A percentile compares a stretch with the other conserved stretches of the same genome.
Evolutionary conservation across 2,113 vertebrate genomes (phyloP).

Genomic region (Oncorhynchus clarkii): DNA sequence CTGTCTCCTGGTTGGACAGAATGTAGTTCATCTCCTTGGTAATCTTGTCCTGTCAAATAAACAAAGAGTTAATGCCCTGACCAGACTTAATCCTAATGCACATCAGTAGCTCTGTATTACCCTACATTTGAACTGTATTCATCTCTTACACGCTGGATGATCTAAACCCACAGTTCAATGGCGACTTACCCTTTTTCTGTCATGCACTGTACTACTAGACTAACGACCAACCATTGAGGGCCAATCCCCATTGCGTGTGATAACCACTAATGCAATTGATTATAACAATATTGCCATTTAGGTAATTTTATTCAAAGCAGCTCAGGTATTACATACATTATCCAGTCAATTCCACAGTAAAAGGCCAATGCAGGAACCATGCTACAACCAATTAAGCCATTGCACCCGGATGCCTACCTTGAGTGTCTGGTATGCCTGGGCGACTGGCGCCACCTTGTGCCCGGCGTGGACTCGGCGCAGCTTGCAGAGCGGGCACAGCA

Average conservation of each 20-base stretch:
- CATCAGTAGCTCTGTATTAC: constrained; percentile 1
- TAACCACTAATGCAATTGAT: no score
- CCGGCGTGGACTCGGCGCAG: constrained; percentile 86
- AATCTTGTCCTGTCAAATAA: constrained; percentile 85
- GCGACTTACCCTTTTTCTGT: neutral
- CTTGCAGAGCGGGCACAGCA: constrained; percentile 92
- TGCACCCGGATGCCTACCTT: constrained; percentile 72
- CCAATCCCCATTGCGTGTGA: no score
- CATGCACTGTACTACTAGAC: neutral
- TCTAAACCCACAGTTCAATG: neutral
- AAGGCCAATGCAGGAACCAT: neutral
- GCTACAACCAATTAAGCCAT: neutral
- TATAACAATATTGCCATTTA: no score
- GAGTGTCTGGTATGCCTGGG: constrained; percentile 89
- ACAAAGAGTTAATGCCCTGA: constrained; percentile 1
- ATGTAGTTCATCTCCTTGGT: constrained; percentile 91
- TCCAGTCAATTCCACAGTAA: no score
- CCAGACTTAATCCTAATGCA: neutral
- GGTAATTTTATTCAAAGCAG: neutral
- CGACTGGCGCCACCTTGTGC: constrained; percentile 89
- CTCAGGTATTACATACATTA: no score
- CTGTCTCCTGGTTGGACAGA: constrained; percentile 90
- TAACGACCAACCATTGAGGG: no score
- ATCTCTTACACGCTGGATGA: neutral
- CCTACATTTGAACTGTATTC: neutral